Evolutionary conservation across 2,888 invertebrate species (phyloP), one percentile per base, ranked within the genome.

Genomic region (Drosophila bunnanda): DNA sequence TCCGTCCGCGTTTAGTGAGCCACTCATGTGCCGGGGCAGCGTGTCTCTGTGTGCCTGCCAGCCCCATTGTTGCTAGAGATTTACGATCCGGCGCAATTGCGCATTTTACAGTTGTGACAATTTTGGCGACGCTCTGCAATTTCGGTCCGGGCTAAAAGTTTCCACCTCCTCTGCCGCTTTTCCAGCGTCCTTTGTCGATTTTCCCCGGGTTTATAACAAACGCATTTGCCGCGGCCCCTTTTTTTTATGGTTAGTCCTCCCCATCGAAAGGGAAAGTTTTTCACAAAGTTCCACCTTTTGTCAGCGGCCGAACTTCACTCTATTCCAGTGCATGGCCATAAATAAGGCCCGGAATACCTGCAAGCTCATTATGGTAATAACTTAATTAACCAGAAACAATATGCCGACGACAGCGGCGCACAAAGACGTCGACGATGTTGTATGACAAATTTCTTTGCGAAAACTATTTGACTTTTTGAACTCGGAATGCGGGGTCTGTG

Each of bases 391-490:
- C 89, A 78, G 85, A 84, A 87, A 86, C 87, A 89, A 85, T 89
- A 86, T 85, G 85, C 82, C 77, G 69, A 64, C 74, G 66, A 74
- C 75, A 54, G 36, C 38, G 56, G 54, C 48, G 55, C 54, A 71
- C 61, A 65, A 58, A 71, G 65, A 65, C 65, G 74, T 30, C 75
- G 53, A 65, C 71, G 50, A 56, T 66, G 74, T 78, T 60, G 80
- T 83, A 90, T 89, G 91, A 89, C 90, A 90, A 90, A 90, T 90
- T 90, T 89, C 82, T 79, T 78, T 77, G 86, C 72, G 83, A 78
- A 82, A 84, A 90, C 90, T 90, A 89, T 89, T 90, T 90, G 91
- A 91, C 90, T 91, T 91, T 88, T 89, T 25, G 25, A 88, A 90
- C 90, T 89, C 78, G 67, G 39, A 34, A 58, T 52, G 58, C 36